Evolutionary conservation across 2,888 invertebrate genomes (phyloP).

Genomic region (Aromia moschata): DNA sequence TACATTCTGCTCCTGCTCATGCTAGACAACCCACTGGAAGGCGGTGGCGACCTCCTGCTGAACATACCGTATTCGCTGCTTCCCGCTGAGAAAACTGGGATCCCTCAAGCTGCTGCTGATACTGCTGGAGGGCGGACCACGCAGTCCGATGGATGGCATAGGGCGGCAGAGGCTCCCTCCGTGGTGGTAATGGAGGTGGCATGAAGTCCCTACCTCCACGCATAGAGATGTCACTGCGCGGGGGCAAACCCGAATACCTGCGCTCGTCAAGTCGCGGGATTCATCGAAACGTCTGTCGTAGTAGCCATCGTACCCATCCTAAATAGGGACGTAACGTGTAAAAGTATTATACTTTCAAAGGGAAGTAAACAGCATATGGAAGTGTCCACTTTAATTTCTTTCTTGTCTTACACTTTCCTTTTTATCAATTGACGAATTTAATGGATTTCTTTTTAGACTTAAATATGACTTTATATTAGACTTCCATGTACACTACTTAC

Average conservation of each 20-base stretch:
- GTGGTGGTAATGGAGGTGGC: slow-evolving; percentile 75
- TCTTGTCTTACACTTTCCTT: too few species aligned
- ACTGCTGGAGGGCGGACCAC: slow-evolving; percentile 70
- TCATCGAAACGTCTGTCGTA: slow-evolving; percentile 85
- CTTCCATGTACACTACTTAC: too few species aligned
- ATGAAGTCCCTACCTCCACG: slow-evolving; percentile 70
- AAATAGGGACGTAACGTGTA: slow-evolving; percentile 21
- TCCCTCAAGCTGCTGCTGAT: slow-evolving; percentile 74
- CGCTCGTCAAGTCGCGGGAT: slow-evolving; percentile 81
- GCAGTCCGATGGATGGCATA: slow-evolving; percentile 68
- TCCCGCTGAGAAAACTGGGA: slow-evolving; percentile 67
- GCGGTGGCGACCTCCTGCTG: slow-evolving; percentile 84
- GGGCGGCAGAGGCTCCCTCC: slow-evolving; percentile 82
- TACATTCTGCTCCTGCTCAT: slow-evolving; percentile 73
- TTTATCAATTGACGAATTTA: too few species aligned
- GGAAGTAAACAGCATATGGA: slow-evolving; percentile 8
- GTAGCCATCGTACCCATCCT: slow-evolving; percentile 81
- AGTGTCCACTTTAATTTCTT: too few species aligned
- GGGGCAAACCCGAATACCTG: slow-evolving; percentile 73
- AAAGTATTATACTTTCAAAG: neutral
- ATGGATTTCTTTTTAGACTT: too few species aligned
- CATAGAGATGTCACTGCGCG: slow-evolving; percentile 60
- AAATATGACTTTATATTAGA: too few species aligned
- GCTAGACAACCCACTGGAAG: slow-evolving; percentile 59
- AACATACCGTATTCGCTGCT: slow-evolving; percentile 80